These are phyloP conservation scores for Lasioglossum vierecki DNA, from an alignment of 2,888 invertebrate genomes.

Conservation along the genomic window DNA sequence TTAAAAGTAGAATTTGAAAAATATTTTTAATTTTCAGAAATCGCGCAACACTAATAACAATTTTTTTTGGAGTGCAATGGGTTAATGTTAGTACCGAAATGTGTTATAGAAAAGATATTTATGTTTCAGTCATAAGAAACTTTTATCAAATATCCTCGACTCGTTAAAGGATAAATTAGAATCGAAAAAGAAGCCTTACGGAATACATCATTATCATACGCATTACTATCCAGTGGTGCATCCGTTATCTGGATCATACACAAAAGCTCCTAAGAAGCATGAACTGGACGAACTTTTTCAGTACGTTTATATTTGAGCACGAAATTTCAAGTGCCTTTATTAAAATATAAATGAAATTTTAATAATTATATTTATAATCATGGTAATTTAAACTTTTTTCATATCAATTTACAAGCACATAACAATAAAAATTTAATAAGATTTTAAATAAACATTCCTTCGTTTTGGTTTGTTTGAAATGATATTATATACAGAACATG, in stretches of 20 bases:
- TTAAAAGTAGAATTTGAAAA: neutral
- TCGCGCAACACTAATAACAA: neutral
- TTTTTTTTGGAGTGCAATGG: neutral
- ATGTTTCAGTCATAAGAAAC: conserved; percentile 72
- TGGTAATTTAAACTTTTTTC: no score
- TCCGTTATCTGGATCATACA: conserved; percentile 32
- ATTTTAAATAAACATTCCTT: neutral
- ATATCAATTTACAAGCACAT: no score
- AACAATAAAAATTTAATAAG: no score
- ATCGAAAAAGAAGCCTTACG: conserved; percentile 49
- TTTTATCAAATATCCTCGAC: conserved; percentile 66
- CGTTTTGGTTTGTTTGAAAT: neutral
- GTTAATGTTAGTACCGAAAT: neutral
- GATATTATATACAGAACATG: no score
- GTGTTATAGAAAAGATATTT: neutral
- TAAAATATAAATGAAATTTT: neutral
- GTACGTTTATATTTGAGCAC: conserved; percentile 53
- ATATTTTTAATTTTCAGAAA: neutral
- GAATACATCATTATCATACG: conserved; percentile 72
- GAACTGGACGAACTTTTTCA: conserved; percentile 68
- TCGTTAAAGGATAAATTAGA: conserved; percentile 69
- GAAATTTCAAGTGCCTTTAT: neutral
- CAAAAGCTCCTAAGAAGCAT: conserved; percentile 66
- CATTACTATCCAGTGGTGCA: conserved; percentile 73
- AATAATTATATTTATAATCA: neutral